Evolutionary conservation across 2,797 vertebrate genomes (phyloP).

Genomic region (Aeoliscus strigatus): DNA sequence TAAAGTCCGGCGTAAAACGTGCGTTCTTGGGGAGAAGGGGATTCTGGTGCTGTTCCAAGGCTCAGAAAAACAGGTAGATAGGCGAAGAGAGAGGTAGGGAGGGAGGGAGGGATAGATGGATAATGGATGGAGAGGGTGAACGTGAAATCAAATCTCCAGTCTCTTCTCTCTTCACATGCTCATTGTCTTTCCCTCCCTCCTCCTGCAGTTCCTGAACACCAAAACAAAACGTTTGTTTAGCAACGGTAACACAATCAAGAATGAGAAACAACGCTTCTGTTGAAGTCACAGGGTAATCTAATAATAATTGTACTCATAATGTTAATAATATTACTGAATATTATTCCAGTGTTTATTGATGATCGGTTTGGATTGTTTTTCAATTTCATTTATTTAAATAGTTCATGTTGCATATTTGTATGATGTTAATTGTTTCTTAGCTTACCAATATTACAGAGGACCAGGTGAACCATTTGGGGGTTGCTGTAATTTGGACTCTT

Average conservation of each 20-base stretch:
- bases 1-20: conserved; percentile 35
- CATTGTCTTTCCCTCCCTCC: conserved; percentile 62
- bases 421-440: conserved; percentile 75
- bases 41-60: conserved; percentile 59
- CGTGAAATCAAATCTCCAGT: conserved; percentile 56
- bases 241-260: conserved; percentile 75
- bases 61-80: conserved; percentile 50
- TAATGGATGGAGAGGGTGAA: conserved; percentile 43
- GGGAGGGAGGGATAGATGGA: conserved; percentile 45
- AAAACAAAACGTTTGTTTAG: conserved; percentile 70
- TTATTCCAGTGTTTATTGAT: conserved; percentile 77
- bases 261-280: conserved; percentile 71
- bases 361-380: conserved; percentile 75
- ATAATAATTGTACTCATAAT: conserved; percentile 80
- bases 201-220: conserved; percentile 61
- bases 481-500: conserved; percentile 66
- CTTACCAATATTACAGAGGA: conserved; percentile 69
- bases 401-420: conserved; percentile 79
- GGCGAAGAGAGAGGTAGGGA: conserved; percentile 31
- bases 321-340: conserved; percentile 78
- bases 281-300: conserved; percentile 82
- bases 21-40: conserved; percentile 52
- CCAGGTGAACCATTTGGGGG: conserved; percentile 38
- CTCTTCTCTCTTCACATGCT: conserved; percentile 63
- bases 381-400: conserved; percentile 65